These are phyloP conservation scores for Chiropotes sagulatus DNA, from an alignment of 2,797 vertebrate species.

Conservation along the genomic window DNA sequence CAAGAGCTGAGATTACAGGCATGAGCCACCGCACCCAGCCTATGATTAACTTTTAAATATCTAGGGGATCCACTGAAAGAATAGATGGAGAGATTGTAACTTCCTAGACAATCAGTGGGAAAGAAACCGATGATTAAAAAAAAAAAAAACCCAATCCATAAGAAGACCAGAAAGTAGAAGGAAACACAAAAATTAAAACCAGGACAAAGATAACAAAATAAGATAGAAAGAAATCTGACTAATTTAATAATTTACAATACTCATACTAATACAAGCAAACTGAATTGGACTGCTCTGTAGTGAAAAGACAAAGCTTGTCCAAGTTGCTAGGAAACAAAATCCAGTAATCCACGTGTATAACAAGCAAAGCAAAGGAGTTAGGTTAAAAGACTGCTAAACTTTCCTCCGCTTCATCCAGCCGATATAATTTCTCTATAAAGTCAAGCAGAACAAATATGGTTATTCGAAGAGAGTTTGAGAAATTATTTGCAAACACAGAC, in stretches of 20 bases:
- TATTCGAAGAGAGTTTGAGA: neutral
- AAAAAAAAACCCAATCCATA: neutral
- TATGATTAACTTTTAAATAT: slow-evolving; percentile 9
- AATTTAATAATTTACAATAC: neutral
- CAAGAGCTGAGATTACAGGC: no score
- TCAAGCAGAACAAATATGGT: neutral
- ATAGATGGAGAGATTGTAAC: neutral
- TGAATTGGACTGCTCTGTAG: neutral
- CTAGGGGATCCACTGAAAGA: neutral
- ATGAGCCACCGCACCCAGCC: no score
- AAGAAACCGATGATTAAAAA: neutral
- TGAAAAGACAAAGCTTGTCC: slow-evolving; percentile 14
- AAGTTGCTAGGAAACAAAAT: neutral
- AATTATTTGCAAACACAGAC: neutral
- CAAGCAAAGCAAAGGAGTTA: neutral
- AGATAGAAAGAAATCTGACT: neutral
- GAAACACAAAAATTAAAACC: neutral
- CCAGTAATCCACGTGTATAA: neutral
- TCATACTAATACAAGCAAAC: neutral
- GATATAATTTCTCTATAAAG: neutral
- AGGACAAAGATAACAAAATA: neutral
- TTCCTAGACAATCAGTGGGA: neutral
- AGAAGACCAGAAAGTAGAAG: neutral
- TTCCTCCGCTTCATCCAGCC: neutral
- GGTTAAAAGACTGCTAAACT: neutral